Evolutionary conservation across 2,797 vertebrate species (phyloP).

Genomic region (Petrocephalus sullivani): DNA sequence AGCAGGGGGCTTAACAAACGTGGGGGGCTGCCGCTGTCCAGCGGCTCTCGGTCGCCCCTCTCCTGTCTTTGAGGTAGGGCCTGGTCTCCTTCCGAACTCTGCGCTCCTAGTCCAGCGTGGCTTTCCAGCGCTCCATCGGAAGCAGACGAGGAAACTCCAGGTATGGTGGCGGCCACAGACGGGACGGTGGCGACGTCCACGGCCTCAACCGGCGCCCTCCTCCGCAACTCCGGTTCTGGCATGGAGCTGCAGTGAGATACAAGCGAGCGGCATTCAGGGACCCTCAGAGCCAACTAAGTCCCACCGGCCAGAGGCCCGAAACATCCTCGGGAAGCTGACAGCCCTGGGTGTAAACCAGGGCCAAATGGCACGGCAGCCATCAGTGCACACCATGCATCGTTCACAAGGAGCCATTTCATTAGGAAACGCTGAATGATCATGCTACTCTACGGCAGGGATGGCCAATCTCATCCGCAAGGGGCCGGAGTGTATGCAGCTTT

Average conservation of each 20-base stretch:
- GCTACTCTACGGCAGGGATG: background rate
- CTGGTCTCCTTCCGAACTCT: slow-evolving; percentile 30
- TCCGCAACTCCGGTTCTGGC: slow-evolving; percentile 68
- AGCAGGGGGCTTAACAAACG: slow-evolving; percentile 77
- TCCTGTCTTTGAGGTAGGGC: slow-evolving; percentile 22
- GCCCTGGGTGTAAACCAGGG: background rate
- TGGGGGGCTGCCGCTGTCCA: slow-evolving; percentile 43
- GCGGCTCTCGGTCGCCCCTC: slow-evolving; percentile 30
- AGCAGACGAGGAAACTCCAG: background rate
- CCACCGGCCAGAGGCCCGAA: background rate
- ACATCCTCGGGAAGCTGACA: background rate
- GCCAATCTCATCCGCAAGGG: background rate
- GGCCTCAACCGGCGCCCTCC: slow-evolving; percentile 52
- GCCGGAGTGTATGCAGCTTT: background rate
- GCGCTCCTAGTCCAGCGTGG: slow-evolving; percentile 21
- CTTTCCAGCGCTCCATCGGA: slow-evolving; percentile 28
- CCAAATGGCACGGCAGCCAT: background rate
- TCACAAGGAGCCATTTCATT: background rate
- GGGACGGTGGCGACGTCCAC: background rate
- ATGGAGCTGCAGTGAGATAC: slow-evolving; percentile 52
- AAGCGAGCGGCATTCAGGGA: background rate
- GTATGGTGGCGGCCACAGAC: no score
- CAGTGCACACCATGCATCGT: background rate
- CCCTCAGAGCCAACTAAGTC: no score
- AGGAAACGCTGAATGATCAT: background rate